These are phyloP conservation scores for Nymphalis io DNA, from an alignment of 1,140 invertebrate genomes.

Conservation along the genomic window DNA sequence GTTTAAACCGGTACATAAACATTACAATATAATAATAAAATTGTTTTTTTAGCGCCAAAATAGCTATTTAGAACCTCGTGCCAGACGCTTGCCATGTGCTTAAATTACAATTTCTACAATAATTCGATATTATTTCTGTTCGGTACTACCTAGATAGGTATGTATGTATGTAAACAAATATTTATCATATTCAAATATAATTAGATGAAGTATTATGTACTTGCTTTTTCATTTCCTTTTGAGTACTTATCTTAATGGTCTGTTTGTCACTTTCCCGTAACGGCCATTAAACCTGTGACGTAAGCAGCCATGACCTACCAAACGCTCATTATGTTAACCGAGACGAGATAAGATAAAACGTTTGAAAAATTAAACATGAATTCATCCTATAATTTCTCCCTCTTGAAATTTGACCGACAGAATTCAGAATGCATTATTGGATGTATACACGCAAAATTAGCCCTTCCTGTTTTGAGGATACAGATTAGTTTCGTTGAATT, in stretches of 20 bases:
- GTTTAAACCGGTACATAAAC: too few species aligned
- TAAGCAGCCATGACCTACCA: slow-evolving; percentile 43
- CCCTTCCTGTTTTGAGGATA: not conserved
- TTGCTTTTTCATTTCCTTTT: too few species aligned
- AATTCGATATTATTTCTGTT: too few species aligned
- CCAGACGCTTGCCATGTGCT: too few species aligned
- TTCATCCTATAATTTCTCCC: slow-evolving; percentile 4
- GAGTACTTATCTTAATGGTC: not conserved
- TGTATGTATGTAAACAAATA: too few species aligned
- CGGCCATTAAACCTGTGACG: slow-evolving; percentile 37
- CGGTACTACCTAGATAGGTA: too few species aligned
- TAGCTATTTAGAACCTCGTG: too few species aligned
- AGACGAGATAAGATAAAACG: slow-evolving; percentile 29
- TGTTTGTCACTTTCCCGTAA: not conserved
- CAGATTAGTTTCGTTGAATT: slow-evolving; percentile 16
- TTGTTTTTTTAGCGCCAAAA: too few species aligned
- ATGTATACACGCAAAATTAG: not conserved
- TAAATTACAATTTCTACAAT: too few species aligned
- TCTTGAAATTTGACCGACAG: not conserved
- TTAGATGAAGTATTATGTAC: too few species aligned
- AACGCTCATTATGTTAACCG: slow-evolving; percentile 29
- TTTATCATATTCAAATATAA: too few species aligned
- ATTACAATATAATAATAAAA: too few species aligned
- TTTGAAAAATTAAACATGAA: slow-evolving; percentile 8
- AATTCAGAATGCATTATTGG: not conserved